Percentiles rank a stretch among this genome's conserved stretches.
Evolutionary conservation across 2,797 vertebrate species (phyloP).

Genomic region (Aeoliscus strigatus): DNA sequence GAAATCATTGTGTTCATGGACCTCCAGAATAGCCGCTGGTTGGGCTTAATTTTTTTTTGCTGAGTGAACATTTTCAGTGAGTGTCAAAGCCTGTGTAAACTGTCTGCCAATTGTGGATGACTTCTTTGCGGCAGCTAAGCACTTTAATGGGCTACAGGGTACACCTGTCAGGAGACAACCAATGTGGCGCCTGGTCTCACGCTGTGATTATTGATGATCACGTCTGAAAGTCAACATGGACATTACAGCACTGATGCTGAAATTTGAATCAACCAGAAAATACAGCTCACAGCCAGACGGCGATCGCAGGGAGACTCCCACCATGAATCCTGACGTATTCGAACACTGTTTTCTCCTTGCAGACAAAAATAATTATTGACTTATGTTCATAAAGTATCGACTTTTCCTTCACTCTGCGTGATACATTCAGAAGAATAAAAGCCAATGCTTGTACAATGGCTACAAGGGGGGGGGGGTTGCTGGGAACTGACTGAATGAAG

Average conservation of each 20-base stretch:
- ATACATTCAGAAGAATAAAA: constrained; percentile 54
- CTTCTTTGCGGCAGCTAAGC: constrained; percentile 29
- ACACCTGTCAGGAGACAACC: constrained; percentile 47
- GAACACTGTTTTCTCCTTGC: too few relatives aligned
- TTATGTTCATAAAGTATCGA: constrained; percentile 32
- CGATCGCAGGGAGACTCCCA: constrained; percentile 8
- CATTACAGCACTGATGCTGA: constrained; percentile 27
- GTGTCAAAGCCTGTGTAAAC: constrained; percentile 26
- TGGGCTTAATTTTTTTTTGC: background rate
- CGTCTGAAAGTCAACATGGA: constrained; percentile 44
- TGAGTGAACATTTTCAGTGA: constrained; percentile 9
- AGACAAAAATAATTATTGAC: constrained; percentile 19
- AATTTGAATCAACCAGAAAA: constrained; percentile 23
- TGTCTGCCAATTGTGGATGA: constrained; percentile 41
- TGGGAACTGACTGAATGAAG: constrained; percentile 51
- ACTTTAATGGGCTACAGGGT: constrained; percentile 45
- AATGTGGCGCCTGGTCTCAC: constrained; percentile 26
- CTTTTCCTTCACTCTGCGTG: constrained; percentile 29
- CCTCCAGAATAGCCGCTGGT: background rate
- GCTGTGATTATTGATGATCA: constrained; percentile 56
- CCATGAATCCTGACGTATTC: too few relatives aligned
- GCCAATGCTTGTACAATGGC: too few relatives aligned
- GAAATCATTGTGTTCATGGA: constrained; percentile 25
- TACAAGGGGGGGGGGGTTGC: too few relatives aligned
- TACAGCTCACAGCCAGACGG: constrained; percentile 27